A percentile compares a stretch with the other conserved stretches of the same genome.
These are phyloP conservation scores for Dasyurus viverrinus DNA, from an alignment of 2,113 vertebrate genomes.

Conservation along the genomic window DNA sequence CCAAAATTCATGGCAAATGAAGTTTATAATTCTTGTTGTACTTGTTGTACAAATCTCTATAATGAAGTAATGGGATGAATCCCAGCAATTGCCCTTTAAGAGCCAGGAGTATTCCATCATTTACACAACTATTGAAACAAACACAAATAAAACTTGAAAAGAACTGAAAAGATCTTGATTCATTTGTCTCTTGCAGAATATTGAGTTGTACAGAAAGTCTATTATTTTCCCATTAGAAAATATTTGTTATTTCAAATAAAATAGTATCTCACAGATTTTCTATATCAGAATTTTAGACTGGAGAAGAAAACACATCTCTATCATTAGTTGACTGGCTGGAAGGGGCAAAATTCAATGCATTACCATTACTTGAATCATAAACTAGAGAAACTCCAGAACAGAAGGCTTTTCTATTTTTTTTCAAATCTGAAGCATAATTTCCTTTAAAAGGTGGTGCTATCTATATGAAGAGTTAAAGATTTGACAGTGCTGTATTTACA, in stretches of 20 bases:
- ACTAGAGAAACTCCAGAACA: not conserved
- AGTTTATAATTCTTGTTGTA: not conserved
- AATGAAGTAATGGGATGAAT: not conserved
- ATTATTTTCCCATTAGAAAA: not conserved
- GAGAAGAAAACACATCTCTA: not conserved
- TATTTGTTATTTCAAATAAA: not conserved
- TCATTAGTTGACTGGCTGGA: not conserved
- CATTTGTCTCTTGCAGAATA: not conserved
- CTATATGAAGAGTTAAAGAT: not conserved
- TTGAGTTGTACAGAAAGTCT: not conserved
- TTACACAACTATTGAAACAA: not conserved
- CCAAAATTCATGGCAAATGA: not conserved
- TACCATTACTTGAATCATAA: not conserved
- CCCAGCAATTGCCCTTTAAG: not conserved
- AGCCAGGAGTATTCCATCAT: not conserved
- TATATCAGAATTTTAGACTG: not conserved
- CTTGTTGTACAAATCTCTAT: too few species aligned
- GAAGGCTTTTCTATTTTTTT: not conserved
- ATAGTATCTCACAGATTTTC: not conserved
- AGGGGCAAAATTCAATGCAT: not conserved
- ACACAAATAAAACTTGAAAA: not conserved
- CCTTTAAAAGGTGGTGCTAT: not conserved
- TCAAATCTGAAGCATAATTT: not conserved
- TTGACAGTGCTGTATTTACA: not conserved
- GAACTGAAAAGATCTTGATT: not conserved